phyloP scores from a whole-genome alignment of 2,113 vertebrate species.

The Bothrops jararaca region DNA sequence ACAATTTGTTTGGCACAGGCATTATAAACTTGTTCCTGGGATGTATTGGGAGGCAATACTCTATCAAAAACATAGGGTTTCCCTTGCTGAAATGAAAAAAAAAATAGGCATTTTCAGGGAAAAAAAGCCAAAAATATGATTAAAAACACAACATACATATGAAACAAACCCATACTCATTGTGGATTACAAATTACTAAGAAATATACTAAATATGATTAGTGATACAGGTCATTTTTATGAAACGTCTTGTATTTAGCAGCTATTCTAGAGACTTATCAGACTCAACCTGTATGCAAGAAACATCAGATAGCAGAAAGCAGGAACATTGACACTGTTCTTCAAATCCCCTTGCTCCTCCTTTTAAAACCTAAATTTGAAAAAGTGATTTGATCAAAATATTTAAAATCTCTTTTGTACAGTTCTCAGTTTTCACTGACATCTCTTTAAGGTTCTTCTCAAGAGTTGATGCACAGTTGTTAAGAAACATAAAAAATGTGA shows the following conservation, averaged over 20 bases:
- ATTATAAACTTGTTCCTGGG: slow-evolving; percentile 89
- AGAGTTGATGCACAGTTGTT: background rate
- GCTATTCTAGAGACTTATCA: background rate
- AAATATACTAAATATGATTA: background rate
- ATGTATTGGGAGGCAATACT: slow-evolving; percentile 85
- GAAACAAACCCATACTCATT: background rate
- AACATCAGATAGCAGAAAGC: background rate
- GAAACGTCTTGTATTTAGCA: background rate
- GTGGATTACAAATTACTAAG: background rate
- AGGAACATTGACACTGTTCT: background rate
- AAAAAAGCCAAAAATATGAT: background rate
- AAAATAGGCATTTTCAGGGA: slow-evolving; percentile 37
- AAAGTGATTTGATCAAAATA: background rate
- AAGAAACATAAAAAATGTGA: background rate
- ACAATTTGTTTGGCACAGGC: slow-evolving; percentile 92
- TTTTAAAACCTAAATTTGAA: background rate
- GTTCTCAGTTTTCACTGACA: background rate
- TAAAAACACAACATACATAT: background rate
- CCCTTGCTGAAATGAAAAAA: slow-evolving; percentile 73
- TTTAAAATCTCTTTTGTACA: background rate
- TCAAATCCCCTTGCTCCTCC: background rate
- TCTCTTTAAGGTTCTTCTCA: background rate
- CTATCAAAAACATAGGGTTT: slow-evolving; percentile 89
- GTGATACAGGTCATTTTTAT: background rate
- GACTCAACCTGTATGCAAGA: background rate